Evolutionary conservation across 2,888 invertebrate genomes (phyloP), one percentile per base, ranked within the genome.

Genomic region (Galeopsomyia nigrocyanea): DNA sequence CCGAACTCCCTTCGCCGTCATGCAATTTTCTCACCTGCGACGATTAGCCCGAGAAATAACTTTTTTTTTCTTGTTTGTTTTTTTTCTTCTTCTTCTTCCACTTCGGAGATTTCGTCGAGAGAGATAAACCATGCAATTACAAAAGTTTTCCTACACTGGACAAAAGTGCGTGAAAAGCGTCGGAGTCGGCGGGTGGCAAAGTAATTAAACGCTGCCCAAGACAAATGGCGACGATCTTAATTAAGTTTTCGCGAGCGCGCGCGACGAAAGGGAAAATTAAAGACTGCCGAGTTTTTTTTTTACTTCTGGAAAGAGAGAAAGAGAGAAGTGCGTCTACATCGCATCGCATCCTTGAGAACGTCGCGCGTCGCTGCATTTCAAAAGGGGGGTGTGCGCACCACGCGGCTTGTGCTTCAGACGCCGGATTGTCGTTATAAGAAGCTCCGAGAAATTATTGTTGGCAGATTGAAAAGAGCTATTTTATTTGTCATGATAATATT

Each of bases 81-180:
- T 14, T 17, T 16, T 6, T 51, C 6, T 16, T 17, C 31, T 22
- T 49, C 13, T 53, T 31, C 31, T 9, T 26, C 26, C 70, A 73
- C 71, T 64, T 56, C 31, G 39, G 53, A 65, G 73, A 73, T 56
- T 71, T 71, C 10, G 13, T 66, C 62, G 58, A 63, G 68, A 66
- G 68, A 68, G 73, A 73, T 73, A 73, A 75, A 73, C 75, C 70
- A 73, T 75, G 67, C 75, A 73, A 75, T 75, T 71, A 71, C 65
- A 70, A 75, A 39, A 73, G 66, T 75, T 75, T 5, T 71, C 58
- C 39, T 50, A 16, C 19, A 9, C 16, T 21, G 14, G 53, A 58
- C 50, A 16, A 22, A 39, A 51, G 31, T 10, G 49, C 46, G 49
- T 10, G 46, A 57, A 46, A 22, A 53, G 17, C 39, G 22, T 19